Percentiles rank a stretch among this genome's conserved stretches.
Evolutionary conservation across 2,113 vertebrate species (phyloP).

Genomic region (Rhea pennata): DNA sequence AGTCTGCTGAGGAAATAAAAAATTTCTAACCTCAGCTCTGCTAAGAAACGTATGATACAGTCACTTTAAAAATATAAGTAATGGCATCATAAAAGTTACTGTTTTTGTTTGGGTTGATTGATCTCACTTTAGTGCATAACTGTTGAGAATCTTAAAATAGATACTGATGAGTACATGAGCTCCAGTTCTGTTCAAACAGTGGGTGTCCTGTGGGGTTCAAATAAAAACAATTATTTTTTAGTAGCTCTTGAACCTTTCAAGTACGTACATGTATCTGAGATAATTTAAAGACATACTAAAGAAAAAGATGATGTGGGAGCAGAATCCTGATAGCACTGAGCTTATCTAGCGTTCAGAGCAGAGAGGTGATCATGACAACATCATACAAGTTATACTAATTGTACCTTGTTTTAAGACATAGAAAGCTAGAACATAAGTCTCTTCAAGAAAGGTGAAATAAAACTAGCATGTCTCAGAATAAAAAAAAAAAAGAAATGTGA

Average conservation of each 20-base stretch:
- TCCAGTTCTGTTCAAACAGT: background rate
- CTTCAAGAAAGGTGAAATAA: background rate
- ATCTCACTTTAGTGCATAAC: background rate
- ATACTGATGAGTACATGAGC: background rate
- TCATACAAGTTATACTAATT: background rate
- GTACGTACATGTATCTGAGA: background rate
- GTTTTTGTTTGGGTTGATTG: background rate
- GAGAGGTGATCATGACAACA: background rate
- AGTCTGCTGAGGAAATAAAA: background rate
- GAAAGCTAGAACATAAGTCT: background rate
- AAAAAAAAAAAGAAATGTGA: background rate
- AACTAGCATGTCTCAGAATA: background rate
- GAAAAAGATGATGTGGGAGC: background rate
- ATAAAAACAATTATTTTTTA: background rate
- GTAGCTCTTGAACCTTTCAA: background rate
- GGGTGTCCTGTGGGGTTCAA: background rate
- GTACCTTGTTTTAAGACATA: background rate
- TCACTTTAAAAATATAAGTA: background rate
- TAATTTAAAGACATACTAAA: background rate
- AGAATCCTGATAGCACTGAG: background rate
- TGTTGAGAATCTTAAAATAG: background rate
- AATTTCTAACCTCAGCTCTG: background rate
- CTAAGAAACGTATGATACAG: background rate
- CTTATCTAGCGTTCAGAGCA: background rate
- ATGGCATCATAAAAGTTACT: background rate